These are phyloP conservation scores for Ovibos moschatus DNA, from an alignment of 2,113 vertebrate genomes.

Conservation along the genomic window DNA sequence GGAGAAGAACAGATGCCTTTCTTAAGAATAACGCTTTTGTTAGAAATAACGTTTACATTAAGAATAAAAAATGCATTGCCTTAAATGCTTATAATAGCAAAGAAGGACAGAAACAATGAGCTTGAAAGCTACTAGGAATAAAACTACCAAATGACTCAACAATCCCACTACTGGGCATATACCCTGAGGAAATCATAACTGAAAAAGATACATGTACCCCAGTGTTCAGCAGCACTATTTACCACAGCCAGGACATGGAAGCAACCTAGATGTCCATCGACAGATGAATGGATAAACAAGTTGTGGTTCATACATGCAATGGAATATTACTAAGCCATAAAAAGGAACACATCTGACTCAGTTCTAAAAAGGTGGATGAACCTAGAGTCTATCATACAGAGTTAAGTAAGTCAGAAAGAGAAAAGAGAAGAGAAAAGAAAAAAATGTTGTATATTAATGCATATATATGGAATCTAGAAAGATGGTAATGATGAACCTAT, in stretches of 20 bases:
- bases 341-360: not conserved
- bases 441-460: not conserved
- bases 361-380: not conserved
- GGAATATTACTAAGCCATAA: not conserved
- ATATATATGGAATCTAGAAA: not conserved
- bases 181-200: not conserved
- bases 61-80: not conserved
- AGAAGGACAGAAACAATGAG: not conserved
- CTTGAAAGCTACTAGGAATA: not conserved
- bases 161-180: not conserved
- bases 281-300: not conserved
- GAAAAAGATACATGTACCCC: not conserved
- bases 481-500: not conserved
- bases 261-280: not conserved
- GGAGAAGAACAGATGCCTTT: not conserved
- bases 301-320: not conserved
- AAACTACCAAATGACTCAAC: not conserved
- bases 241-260: not conserved
- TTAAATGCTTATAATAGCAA: not conserved
- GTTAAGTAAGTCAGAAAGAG: not conserved
- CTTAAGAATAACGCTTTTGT: not conserved
- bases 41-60: not conserved
- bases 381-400: not conserved
- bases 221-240: not conserved
- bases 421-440: not conserved